Evolutionary conservation across 92 coral and sea anemone genomes (phyloP).

Genomic region (Metridium senile): DNA sequence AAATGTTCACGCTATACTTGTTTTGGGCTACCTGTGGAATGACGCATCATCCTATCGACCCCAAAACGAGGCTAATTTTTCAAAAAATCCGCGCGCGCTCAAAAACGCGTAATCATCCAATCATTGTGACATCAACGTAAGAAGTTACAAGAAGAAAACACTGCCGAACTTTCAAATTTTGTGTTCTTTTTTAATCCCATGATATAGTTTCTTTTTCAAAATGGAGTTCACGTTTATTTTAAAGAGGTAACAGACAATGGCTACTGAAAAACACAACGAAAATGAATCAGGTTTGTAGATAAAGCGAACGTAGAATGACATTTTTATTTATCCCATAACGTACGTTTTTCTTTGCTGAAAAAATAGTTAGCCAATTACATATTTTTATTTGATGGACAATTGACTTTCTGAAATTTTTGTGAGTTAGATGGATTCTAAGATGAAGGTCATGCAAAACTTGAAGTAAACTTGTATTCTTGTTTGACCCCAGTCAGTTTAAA

Average conservation of each 20-base stretch:
- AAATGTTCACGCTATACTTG: too few species aligned
- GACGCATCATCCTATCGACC: background rate
- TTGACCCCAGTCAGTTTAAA: too few species aligned
- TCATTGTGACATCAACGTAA: conserved; percentile 22
- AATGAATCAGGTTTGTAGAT: conserved; percentile 10
- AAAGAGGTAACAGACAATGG: background rate
- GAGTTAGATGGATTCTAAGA: too few species aligned
- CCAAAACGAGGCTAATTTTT: conserved; percentile 3
- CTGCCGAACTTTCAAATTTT: background rate
- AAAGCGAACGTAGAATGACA: background rate
- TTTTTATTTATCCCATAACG: background rate
- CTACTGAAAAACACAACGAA: background rate
- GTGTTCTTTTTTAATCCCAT: background rate
- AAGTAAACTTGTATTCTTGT: too few species aligned
- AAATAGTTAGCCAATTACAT: too few species aligned
- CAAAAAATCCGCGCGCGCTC: conserved; percentile 10
- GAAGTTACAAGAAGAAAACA: conserved; percentile 1
- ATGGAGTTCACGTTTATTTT: background rate
- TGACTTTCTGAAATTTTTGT: too few species aligned
- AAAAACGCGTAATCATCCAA: conserved; percentile 16
- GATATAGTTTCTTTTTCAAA: background rate
- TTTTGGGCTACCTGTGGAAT: conserved; percentile 6
- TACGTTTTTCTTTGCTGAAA: background rate
- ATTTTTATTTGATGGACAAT: too few species aligned
- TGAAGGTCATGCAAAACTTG: too few species aligned